Base-by-base conservation (phyloP, 37 sponge, comb jelly and placozoan genomes). In the Crambe crambe region DNA sequence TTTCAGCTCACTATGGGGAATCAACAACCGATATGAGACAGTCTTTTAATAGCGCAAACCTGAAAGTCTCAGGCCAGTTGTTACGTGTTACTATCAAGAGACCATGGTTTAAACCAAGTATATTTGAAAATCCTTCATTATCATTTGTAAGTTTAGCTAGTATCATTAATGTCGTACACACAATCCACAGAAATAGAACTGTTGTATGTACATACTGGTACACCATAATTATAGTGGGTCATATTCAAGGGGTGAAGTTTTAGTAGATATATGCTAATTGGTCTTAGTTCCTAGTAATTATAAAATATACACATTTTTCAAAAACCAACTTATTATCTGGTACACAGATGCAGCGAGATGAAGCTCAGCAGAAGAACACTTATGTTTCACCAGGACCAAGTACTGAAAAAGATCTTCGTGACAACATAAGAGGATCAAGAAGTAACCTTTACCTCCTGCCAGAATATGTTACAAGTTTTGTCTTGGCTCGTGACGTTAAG, bases 91-190 rank as follows among this genome's bases (percentile, higher is more conserved):
- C 76, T 32, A 67, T 87, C 23, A 70, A 80, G 40, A 68, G 74
- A 47, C 87, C 87, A 9, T 87, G 87, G 87, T 87, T 87, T 27
- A 65, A 70, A 32, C 87, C 87, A 58, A 68, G 65, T 57, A 31
- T 87, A 1, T 87, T 87, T 39, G 42, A 72, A 59, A 66, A 59
- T 56, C 20, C 73, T 12, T 25, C 26, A 8, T 30, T 30, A 18
- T 62, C 26, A 62, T 62, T 62, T 47, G 51, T 47, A 47, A 47
- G 51, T 47, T 47, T 8, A 23, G 6, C n/a, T n/a, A n/a, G n/a
- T n/a, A n/a, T n/a, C n/a, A n/a, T n/a, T n/a, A n/a, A n/a, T n/a
- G n/a, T n/a, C n/a, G n/a, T n/a, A n/a, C n/a, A n/a, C n/a, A n/a
- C n/a, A n/a, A n/a, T n/a, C n/a, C n/a, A n/a, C n/a, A n/a, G n/a